These are phyloP conservation scores for Dryobota labecula DNA, from an alignment of 2,888 invertebrate genomes.

Conservation along the genomic window DNA sequence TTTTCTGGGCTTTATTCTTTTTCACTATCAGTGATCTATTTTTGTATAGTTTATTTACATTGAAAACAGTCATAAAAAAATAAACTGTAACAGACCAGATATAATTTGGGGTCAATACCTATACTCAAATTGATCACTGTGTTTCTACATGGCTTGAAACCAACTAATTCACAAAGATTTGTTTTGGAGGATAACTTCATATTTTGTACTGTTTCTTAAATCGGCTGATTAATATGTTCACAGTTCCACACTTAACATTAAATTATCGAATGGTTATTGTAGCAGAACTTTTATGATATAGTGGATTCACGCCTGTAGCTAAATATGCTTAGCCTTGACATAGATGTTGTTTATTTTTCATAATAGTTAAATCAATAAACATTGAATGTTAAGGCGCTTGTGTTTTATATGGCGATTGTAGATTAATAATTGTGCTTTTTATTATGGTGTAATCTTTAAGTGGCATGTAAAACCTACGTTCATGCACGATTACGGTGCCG, in stretches of 20 bases:
- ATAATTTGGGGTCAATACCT: conserved; percentile 2
- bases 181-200: not conserved
- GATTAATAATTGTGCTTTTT: conserved; percentile 49
- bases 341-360: conserved; percentile 27
- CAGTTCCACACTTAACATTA: conserved; percentile 5
- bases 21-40: conserved; percentile 50
- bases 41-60: conserved; percentile 26
- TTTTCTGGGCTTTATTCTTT: conserved; percentile 64
- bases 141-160: conserved; percentile 50
- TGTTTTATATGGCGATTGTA: conserved; percentile 42
- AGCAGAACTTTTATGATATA: conserved; percentile 19
- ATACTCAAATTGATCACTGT: conserved; percentile 55
- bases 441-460: conserved; percentile 41
- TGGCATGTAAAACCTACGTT: conserved; percentile 72
- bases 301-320: conserved; percentile 58
- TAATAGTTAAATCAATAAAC: conserved; percentile 36
- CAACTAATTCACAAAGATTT: conserved; percentile 41
- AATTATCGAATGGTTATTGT: conserved; percentile 2
- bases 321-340: conserved; percentile 45
- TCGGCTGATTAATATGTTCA: not conserved
- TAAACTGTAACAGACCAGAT: not conserved
- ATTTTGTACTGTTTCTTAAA: conserved; percentile 1
- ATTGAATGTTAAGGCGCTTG: conserved; percentile 34
- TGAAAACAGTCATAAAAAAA: not conserved
- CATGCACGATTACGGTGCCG: conserved; percentile 81